Conservation (phyloP, 2,797 vertebrate species). For the Sebastes ruberrimus region DNA sequence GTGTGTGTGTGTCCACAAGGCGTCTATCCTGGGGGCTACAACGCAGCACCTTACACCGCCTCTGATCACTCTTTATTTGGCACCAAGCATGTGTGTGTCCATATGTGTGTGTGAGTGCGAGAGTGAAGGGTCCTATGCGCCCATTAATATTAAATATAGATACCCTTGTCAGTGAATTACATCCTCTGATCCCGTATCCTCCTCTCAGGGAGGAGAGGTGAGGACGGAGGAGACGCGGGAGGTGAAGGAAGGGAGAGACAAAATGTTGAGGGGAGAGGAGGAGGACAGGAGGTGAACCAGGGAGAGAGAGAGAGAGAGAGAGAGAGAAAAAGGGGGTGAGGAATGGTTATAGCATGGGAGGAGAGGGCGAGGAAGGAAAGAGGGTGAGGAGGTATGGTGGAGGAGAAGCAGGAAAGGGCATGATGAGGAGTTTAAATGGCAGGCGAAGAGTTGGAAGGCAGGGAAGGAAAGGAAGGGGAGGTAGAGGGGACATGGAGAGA, state of each 20-base stretch:
- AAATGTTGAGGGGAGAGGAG: constrained; percentile 41
- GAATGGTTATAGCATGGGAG: constrained; percentile 40
- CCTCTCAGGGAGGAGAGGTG: constrained; percentile 83
- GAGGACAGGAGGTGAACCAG: constrained; percentile 40
- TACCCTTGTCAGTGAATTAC: constrained; percentile 98
- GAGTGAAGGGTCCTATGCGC: constrained; percentile 85
- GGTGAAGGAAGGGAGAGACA: constrained; percentile 56
- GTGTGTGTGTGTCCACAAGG: constrained; percentile 61
- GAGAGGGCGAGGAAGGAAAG: neutral
- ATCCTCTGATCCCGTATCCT: constrained; percentile 89
- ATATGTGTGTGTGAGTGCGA: constrained; percentile 60
- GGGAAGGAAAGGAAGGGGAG: neutral
- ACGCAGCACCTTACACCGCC: constrained; percentile 82
- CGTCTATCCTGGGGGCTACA: constrained; percentile 85
- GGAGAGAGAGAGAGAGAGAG: constrained; percentile 23
- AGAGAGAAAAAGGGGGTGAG: constrained; percentile 31
- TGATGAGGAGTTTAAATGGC: constrained; percentile 1
- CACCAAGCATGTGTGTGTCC: constrained; percentile 81
- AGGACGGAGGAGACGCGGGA: constrained; percentile 72
- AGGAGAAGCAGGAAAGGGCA: constrained; percentile 2
- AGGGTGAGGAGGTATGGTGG: constrained; percentile 1
- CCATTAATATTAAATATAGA: constrained; percentile 99
- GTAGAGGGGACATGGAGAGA: neutral
- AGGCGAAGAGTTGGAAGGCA: neutral
- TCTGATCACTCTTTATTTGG: constrained; percentile 93